Evolutionary conservation across 1,140 invertebrate genomes (phyloP).

Genomic region (Atta cephalotes): DNA sequence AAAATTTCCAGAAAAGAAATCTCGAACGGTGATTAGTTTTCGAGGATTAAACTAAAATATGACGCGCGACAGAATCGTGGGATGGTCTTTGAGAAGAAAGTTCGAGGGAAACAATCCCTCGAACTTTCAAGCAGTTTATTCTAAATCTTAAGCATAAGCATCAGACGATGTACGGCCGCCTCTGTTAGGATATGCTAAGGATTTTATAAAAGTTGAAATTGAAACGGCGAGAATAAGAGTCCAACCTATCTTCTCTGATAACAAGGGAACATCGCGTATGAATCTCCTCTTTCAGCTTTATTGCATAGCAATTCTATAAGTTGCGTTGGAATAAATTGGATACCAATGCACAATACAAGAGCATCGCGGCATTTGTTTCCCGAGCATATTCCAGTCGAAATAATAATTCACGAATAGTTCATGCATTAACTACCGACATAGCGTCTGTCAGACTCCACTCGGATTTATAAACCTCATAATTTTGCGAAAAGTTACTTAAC

Average conservation of each 20-base stretch:
- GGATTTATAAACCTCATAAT: too few relatives aligned
- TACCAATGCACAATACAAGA: conserved; percentile 4
- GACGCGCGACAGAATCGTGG: neutral
- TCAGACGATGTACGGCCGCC: neutral
- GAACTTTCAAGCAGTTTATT: conserved; percentile 41
- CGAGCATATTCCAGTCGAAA: neutral
- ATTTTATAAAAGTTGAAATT: conserved; percentile 59
- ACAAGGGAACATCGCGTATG: neutral
- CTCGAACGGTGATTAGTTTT: neutral
- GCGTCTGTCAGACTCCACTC: too few relatives aligned
- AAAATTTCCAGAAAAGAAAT: conserved; percentile 11
- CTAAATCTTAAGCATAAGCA: conserved; percentile 43
- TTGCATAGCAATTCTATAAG: conserved; percentile 12
- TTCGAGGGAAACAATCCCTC: conserved; percentile 2
- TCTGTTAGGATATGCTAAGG: neutral
- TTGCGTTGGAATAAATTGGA: conserved; percentile 38
- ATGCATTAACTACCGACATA: neutral
- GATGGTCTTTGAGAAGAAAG: neutral
- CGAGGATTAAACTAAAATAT: neutral
- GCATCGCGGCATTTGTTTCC: conserved; percentile 13
- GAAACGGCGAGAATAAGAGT: conserved; percentile 14
- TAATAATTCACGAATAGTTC: neutral
- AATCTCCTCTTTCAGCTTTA: neutral
- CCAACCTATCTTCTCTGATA: neutral
- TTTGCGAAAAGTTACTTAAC: too few relatives aligned